Percentiles rank a stretch among this genome's conserved stretches.
phyloP scores from a whole-genome alignment of 2,888 invertebrate species.

The Corythucha ciliata region DNA sequence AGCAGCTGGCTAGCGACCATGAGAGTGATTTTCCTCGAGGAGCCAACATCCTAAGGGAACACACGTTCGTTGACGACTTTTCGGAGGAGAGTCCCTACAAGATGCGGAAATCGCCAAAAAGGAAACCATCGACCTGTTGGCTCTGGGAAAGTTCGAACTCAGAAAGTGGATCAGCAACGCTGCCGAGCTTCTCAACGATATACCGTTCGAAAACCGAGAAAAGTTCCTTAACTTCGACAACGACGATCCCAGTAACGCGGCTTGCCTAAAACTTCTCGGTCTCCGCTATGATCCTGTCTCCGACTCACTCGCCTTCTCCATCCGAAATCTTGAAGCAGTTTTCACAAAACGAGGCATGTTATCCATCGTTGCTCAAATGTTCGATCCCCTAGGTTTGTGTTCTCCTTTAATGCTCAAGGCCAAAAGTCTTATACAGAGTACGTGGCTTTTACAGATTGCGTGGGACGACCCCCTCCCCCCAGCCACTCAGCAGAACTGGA shows the following conservation, averaged over 20 bases:
- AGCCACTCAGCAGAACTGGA: constrained; percentile 1
- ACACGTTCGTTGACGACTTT: too few relatives aligned
- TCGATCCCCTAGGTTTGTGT: constrained; percentile 14
- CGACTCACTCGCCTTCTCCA: constrained; percentile 17
- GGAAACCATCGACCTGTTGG: constrained; percentile 12
- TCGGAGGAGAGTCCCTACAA: too few relatives aligned
- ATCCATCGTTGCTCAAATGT: constrained; percentile 13
- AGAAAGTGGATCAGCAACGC: constrained; percentile 22
- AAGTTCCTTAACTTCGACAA: background rate
- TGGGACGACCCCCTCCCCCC: constrained; percentile 18
- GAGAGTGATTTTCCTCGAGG: too few relatives aligned
- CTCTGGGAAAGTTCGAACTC: constrained; percentile 19
- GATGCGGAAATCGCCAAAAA: too few relatives aligned
- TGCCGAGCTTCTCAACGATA: constrained; percentile 10
- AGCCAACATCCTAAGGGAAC: too few relatives aligned
- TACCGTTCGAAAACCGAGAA: background rate
- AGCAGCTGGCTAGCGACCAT: too few relatives aligned
- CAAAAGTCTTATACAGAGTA: constrained; percentile 16
- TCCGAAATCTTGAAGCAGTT: background rate
- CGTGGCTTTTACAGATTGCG: constrained; percentile 12
- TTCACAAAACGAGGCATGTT: constrained; percentile 12
- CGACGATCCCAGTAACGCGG: background rate
- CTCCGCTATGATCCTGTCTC: constrained; percentile 16
- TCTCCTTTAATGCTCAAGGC: constrained; percentile 12
- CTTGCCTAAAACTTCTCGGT: constrained; percentile 15